Evolutionary conservation across 2,113 vertebrate species (phyloP).

Genomic region (Emydocephalus ijimae): DNA sequence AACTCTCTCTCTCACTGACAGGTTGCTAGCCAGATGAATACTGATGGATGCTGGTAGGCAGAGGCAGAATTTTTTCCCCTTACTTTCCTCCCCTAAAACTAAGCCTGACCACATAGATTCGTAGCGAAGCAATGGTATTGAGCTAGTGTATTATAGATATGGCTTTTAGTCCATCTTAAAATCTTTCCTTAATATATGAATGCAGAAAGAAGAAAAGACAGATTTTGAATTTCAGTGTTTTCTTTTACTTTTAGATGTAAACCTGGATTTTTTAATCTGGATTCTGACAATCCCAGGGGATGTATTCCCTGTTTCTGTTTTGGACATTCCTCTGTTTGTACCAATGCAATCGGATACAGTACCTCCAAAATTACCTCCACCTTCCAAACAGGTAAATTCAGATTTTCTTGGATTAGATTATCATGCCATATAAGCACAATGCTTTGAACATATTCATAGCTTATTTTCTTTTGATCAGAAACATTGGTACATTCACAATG

Average conservation of each 20-base stretch:
- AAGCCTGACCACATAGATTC: no score
- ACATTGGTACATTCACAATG: background rate
- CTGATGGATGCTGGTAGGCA: no score
- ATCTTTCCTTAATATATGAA: background rate
- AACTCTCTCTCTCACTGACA: no score
- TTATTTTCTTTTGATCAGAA: background rate
- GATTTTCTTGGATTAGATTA: background rate
- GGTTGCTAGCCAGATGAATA: no score
- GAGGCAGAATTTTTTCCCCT: no score
- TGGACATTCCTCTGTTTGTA: conserved; percentile 93
- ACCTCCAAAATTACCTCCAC: conserved; percentile 73
- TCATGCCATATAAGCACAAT: background rate
- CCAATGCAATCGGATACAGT: conserved; percentile 80
- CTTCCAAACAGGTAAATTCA: conserved; percentile 79
- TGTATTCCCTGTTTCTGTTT: conserved; percentile 97
- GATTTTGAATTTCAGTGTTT: conserved; percentile 15
- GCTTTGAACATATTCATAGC: background rate
- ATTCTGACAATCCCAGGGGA: conserved; percentile 80
- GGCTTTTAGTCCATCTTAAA: background rate
- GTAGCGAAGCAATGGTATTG: no score
- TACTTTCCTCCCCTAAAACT: no score
- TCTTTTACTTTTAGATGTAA: conserved; percentile 82
- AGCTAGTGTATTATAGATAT: background rate
- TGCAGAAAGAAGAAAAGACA: background rate
- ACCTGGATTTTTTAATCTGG: conserved; percentile 92